These are phyloP conservation scores for Symphodus melops DNA, from an alignment of 2,113 vertebrate species.

Conservation along the genomic window DNA sequence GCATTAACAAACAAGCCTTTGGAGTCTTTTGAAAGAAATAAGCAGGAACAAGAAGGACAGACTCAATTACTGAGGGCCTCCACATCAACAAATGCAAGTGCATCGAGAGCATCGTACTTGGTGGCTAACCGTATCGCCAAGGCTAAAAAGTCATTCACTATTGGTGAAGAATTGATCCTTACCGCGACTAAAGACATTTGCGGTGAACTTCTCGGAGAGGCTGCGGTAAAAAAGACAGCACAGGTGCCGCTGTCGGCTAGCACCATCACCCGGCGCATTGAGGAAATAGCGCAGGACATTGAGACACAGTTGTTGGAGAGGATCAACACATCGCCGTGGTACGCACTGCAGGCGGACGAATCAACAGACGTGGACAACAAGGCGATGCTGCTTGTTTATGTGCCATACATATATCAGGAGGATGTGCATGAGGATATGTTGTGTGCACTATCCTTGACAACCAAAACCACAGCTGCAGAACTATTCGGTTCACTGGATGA, in stretches of 20 bases:
- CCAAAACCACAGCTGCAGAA: conserved; percentile 33
- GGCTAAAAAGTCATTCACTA: conserved; percentile 46
- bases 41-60: no score
- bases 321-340: conserved; percentile 40
- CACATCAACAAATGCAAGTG: conserved; percentile 40
- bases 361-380: conserved; percentile 51
- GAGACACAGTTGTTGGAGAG: conserved; percentile 49
- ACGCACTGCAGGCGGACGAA: conserved; percentile 28
- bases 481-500: conserved; percentile 26
- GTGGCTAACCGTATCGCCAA: conserved; percentile 44
- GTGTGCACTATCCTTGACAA: conserved; percentile 34
- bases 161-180: conserved; percentile 51
- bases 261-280: no score
- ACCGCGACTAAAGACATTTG: no score
- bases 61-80: no score
- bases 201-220: no score
- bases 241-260: no score
- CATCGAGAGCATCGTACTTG: conserved; percentile 30
- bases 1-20: no score
- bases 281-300: conserved; percentile 23
- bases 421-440: conserved; percentile 40
- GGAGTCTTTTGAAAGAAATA: no score
- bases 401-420: conserved; percentile 49
- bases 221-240: no score
- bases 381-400: conserved; percentile 43